Conservation (phyloP, 2,797 vertebrate genomes). For the Acanthurus leucopareius region DNA sequence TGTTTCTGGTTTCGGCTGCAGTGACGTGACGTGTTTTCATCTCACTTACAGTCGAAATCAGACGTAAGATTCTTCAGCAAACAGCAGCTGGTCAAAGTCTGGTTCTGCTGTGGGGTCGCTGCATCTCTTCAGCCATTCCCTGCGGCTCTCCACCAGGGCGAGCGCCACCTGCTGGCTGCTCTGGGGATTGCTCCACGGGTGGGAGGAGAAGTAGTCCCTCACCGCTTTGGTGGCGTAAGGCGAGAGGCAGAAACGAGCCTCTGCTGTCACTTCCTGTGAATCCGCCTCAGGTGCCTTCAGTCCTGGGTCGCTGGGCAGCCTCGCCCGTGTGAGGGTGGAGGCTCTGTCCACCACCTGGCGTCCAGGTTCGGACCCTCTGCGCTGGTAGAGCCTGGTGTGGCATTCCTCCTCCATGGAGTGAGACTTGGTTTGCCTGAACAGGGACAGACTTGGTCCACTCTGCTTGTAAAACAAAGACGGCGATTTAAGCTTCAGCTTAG, state of each 20-base stretch:
- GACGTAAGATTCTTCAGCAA: conserved; percentile 87
- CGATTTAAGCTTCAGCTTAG: conserved; percentile 40
- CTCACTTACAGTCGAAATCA: conserved; percentile 53
- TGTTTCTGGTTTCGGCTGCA: not conserved
- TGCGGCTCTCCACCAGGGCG: conserved; percentile 77
- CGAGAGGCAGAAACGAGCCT: conserved; percentile 76
- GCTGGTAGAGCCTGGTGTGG: conserved; percentile 21
- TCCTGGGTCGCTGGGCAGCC: conserved; percentile 71
- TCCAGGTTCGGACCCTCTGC: conserved; percentile 73
- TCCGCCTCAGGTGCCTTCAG: conserved; percentile 72
- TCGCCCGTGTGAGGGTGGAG: conserved; percentile 11
- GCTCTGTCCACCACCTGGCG: conserved; percentile 48
- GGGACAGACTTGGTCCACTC: conserved; percentile 63
- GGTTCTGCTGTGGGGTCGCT: conserved; percentile 82
- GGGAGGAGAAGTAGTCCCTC: conserved; percentile 78
- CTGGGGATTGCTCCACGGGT: conserved; percentile 71
- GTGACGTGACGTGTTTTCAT: not conserved
- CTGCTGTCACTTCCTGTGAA: not conserved
- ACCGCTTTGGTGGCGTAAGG: conserved; percentile 76
- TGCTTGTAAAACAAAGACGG: conserved; percentile 73
- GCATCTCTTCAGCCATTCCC: conserved; percentile 83
- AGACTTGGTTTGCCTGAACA: conserved; percentile 71
- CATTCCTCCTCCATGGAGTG: conserved; percentile 54
- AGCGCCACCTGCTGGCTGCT: conserved; percentile 82
- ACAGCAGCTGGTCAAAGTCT: conserved; percentile 88